phyloP scores from a whole-genome alignment of 2,113 vertebrate genomes.

The Rallus limicola region DNA sequence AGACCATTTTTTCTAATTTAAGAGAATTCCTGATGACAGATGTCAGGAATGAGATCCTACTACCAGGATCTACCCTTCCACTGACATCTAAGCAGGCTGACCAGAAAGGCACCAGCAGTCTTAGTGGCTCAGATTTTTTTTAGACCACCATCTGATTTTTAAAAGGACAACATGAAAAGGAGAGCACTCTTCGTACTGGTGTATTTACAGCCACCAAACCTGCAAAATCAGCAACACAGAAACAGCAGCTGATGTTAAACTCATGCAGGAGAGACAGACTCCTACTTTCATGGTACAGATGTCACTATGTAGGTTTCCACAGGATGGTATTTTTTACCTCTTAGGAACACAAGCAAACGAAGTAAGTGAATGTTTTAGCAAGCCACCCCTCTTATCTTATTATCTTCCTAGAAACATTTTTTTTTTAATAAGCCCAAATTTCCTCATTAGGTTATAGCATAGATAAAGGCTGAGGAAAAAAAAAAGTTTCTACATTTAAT shows the following conservation, averaged over 20 bases:
- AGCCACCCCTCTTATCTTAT: not conserved
- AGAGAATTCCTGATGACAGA: not conserved
- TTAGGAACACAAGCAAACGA: not conserved
- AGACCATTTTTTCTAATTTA: not conserved
- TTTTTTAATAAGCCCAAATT: not conserved
- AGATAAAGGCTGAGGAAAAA: not conserved
- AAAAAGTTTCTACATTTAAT: not conserved
- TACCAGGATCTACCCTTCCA: not conserved
- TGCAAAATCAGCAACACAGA: not conserved
- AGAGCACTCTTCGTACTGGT: not conserved
- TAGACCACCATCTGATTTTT: not conserved
- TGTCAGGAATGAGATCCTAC: not conserved
- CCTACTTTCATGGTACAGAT: not conserved
- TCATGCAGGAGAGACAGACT: not conserved
- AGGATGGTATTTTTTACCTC: not conserved
- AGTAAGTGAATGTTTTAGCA: not conserved
- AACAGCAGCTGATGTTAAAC: not conserved
- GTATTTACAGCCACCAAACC: not conserved
- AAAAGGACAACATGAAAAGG: not conserved
- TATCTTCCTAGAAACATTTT: not conserved
- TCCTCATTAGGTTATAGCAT: not conserved
- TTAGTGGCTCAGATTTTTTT: not conserved
- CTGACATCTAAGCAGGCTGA: not conserved
- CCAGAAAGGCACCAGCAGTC: not conserved
- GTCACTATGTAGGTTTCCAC: not conserved